Evolutionary conservation across 2,113 vertebrate species (phyloP).

Genomic region (Thryonomys swinderianus): DNA sequence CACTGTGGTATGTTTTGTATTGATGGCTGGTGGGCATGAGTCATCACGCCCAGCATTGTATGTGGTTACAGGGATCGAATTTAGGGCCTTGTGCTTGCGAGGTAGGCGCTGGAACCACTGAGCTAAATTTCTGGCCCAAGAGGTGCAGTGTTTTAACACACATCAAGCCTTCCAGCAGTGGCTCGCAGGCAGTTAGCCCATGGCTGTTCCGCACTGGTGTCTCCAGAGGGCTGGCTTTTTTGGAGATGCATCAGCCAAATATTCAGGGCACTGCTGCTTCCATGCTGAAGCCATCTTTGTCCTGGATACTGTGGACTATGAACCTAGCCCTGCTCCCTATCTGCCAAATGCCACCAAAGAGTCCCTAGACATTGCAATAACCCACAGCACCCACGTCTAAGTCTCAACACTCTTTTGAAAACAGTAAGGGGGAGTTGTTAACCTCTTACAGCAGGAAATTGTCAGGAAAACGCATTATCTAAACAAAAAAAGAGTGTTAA

Average conservation of each 20-base stretch:
- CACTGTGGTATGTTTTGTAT: too few species aligned
- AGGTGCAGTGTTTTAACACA: background rate
- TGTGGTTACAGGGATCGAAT: too few species aligned
- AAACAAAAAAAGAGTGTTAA: background rate
- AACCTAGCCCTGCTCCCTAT: background rate
- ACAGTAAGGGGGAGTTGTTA: too few species aligned
- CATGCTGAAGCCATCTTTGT: background rate
- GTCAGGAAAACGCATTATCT: background rate
- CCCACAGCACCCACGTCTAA: background rate
- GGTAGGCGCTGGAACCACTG: too few species aligned
- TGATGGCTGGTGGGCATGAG: too few species aligned
- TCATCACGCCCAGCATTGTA: too few species aligned
- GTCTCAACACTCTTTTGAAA: background rate
- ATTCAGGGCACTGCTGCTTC: background rate
- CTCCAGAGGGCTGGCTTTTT: background rate
- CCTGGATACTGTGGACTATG: background rate
- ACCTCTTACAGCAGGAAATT: background rate
- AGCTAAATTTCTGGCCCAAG: too few species aligned
- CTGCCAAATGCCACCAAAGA: background rate
- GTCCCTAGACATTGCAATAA: background rate
- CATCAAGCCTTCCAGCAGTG: background rate
- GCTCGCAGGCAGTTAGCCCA: background rate
- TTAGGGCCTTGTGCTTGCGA: too few species aligned
- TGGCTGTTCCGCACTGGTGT: background rate
- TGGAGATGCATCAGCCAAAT: background rate